Conservation (phyloP, 2,888 invertebrate species). For the Idaea aversata region DNA sequence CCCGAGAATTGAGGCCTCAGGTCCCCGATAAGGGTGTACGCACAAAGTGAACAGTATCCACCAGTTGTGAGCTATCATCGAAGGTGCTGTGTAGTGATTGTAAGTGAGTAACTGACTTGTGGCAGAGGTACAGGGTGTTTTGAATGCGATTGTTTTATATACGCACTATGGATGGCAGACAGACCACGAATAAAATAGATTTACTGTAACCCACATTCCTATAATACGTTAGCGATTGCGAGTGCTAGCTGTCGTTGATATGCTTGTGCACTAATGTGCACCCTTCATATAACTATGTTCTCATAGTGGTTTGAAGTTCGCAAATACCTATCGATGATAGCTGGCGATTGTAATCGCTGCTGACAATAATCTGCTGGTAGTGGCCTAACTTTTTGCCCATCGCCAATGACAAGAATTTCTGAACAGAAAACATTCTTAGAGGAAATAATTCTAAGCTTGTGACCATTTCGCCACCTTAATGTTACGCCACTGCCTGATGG, state of each 20-base stretch:
- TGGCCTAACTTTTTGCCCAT: too few relatives aligned
- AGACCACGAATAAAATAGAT: slow-evolving; percentile 18
- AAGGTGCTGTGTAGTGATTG: slow-evolving; percentile 69
- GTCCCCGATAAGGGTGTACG: slow-evolving; percentile 16
- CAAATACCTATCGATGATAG: background rate
- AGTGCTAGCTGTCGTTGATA: background rate
- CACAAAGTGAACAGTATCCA: slow-evolving; percentile 45
- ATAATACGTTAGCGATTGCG: background rate
- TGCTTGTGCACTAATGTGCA: too few relatives aligned
- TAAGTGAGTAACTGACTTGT: slow-evolving; percentile 58
- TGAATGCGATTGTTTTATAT: slow-evolving; percentile 40
- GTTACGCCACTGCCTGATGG: too few relatives aligned
- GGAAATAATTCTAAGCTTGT: too few relatives aligned
- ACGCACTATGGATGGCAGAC: slow-evolving; percentile 30
- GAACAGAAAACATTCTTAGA: too few relatives aligned
- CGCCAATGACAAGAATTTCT: too few relatives aligned
- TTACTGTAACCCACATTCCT: background rate
- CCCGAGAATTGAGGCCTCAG: background rate
- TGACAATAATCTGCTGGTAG: too few relatives aligned
- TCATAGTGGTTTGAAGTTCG: background rate
- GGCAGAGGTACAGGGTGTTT: slow-evolving; percentile 51
- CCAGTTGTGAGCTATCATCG: slow-evolving; percentile 57
- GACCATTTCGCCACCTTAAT: too few relatives aligned
- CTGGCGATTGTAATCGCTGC: too few relatives aligned
- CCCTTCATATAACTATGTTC: too few relatives aligned